These are phyloP conservation scores for Teinopalpus imperialis DNA, from an alignment of 2,888 invertebrate genomes.

Conservation along the genomic window DNA sequence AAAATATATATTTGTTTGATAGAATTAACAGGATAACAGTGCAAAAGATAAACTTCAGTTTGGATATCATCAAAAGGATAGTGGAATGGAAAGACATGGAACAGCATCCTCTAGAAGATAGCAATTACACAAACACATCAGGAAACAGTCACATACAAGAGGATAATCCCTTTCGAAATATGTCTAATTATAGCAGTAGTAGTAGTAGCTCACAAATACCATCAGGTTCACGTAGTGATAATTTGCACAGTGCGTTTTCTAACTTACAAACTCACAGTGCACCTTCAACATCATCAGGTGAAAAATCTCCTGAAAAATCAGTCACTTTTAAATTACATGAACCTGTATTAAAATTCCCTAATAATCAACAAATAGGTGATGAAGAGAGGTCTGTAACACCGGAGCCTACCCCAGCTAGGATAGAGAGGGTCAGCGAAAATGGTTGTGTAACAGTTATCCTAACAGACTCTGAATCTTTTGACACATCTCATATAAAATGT, in stretches of 20 bases:
- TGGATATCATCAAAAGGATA: conserved; percentile 92
- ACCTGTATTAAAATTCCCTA: conserved; percentile 64
- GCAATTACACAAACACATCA: conserved; percentile 65
- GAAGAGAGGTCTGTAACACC: conserved; percentile 56
- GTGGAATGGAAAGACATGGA: conserved; percentile 94
- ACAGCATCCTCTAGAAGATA: conserved; percentile 90
- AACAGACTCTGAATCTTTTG: conserved; percentile 91
- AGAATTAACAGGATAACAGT: conserved; percentile 85
- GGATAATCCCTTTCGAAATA: conserved; percentile 70
- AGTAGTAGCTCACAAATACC: conserved; percentile 43
- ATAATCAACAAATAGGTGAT: conserved; percentile 44
- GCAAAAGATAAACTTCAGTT: conserved; percentile 90
- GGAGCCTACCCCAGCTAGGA: conserved; percentile 57
- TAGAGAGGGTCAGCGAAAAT: conserved; percentile 69
- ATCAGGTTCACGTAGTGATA: conserved; percentile 52
- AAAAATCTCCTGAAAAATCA: conserved; percentile 43
- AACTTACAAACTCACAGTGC: conserved; percentile 68
- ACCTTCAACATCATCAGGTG: conserved; percentile 60
- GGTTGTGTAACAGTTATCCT: conserved; percentile 84
- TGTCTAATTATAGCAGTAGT: conserved; percentile 52
- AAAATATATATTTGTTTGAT: conserved; percentile 85
- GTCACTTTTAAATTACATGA: conserved; percentile 62
- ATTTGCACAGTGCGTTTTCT: conserved; percentile 70
- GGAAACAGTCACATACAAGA: conserved; percentile 64
- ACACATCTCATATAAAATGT: conserved; percentile 93